These are phyloP conservation scores for Lepidurus arcticus DNA, from an alignment of 1,140 invertebrate species.

Conservation along the genomic window DNA sequence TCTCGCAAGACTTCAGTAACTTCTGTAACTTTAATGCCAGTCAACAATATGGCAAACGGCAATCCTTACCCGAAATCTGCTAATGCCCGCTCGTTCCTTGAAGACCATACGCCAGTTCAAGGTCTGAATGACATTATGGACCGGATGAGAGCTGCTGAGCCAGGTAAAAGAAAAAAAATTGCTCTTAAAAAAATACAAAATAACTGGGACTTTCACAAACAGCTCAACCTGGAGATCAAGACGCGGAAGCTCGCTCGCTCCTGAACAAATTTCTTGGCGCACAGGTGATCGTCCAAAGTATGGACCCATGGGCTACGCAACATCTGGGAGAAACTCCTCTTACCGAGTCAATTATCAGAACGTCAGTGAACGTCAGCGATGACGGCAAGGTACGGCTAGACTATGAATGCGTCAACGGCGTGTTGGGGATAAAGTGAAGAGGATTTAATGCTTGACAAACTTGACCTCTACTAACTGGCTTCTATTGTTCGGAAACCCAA, in stretches of 20 bases:
- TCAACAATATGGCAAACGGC: conserved; percentile 4
- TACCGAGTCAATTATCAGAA: conserved; percentile 6
- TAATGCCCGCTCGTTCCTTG: conserved; percentile 53
- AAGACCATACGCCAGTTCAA: conserved; percentile 59
- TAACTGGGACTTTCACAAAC: not conserved
- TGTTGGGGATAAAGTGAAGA: too few relatives aligned
- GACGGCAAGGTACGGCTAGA: conserved; percentile 25
- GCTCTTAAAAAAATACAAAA: not conserved
- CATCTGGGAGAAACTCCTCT: not conserved
- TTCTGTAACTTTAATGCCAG: conserved; percentile 1
- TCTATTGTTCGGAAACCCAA: not conserved
- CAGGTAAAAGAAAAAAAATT: conserved; percentile 48
- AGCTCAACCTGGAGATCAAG: conserved; percentile 45
- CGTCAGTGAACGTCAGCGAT: conserved; percentile 24
- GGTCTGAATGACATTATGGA: conserved; percentile 64
- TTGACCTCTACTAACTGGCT: not conserved
- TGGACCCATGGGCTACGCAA: conserved; percentile 49
- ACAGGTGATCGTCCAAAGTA: conserved; percentile 64
- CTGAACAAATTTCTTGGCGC: conserved; percentile 73
- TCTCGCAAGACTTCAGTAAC: not conserved
- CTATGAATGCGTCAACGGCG: too few relatives aligned
- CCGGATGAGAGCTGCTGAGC: conserved; percentile 65
- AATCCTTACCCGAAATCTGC: conserved; percentile 35
- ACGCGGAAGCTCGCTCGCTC: conserved; percentile 62
- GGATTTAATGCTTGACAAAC: not conserved